Base-by-base conservation (phyloP, 1,140 invertebrate species). In the Aphis craccivora region DNA sequence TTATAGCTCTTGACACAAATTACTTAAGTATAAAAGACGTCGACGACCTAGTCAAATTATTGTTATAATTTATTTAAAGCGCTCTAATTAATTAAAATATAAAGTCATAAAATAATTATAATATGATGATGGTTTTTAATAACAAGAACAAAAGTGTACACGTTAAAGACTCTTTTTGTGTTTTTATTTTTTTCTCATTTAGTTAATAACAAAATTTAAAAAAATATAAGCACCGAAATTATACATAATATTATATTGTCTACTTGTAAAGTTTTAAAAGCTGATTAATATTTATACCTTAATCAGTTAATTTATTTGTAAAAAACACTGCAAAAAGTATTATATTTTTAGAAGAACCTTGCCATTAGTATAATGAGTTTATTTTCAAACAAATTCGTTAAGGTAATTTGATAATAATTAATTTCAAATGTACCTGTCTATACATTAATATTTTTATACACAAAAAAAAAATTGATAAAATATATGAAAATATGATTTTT, bases 211-310 rank as follows among this genome's bases (percentile, higher is more conserved):
- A 37, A 43, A 67, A 90, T 60, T 67, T 67, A 18, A 23, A 90
- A 90, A 89, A 90, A 67, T 43, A 90, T 40, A 45, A 90, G 18
- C 37, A 60, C 40, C 2, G 23, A 60, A 40, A 35, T n/a, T 90
- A 43, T 67, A 67, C 43, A 90, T 67, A n/a, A 90, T 67, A 60
- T 90, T 23, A 22, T 88, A 88, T 37, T 25, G 2, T 43, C 37
- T 67, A 90, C 25, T 67, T 67, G 23, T 45, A 67, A 45, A 67
- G 40, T 90, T 67, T 67, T 67, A 67, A 90, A 90, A 90, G 25
- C 89, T n/a, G 60, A 90, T 90, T 90, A 67, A 90, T 90, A 90
- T 90, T 67, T 43, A 76, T 76, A 90, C 89, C 55, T 90, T 90
- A 90, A 90, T 90, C 89, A 90, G 89, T 60, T 43, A 67, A 43